Evolutionary conservation across 2,113 vertebrate genomes (phyloP).

Genomic region (Prochilodus magdalenae): DNA sequence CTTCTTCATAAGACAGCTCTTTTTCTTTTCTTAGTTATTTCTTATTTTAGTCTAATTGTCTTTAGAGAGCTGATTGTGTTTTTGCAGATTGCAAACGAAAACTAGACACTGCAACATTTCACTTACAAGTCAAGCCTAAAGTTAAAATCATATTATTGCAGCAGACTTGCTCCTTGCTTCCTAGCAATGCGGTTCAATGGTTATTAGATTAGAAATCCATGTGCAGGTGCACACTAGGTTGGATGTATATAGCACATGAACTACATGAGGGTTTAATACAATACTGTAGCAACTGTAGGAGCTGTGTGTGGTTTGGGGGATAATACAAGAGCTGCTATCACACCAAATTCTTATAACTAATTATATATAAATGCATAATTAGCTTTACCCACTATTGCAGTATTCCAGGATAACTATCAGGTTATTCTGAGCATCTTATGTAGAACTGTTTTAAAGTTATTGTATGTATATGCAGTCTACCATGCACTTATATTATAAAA

Average conservation of each 20-base stretch:
- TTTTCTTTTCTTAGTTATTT: constrained; percentile 19
- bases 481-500: too few species aligned
- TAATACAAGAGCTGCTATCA: too few species aligned
- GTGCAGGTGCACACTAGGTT: neutral
- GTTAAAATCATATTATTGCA: neutral
- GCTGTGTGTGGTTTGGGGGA: too few species aligned
- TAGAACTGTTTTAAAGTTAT: neutral
- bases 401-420: neutral
- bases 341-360: too few species aligned
- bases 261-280: neutral
- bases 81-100: neutral
- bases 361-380: too few species aligned
- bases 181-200: neutral
- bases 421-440: neutral
- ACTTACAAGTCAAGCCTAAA: too few species aligned
- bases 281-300: too few species aligned
- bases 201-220: neutral
- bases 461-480: too few species aligned
- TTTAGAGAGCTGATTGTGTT: neutral
- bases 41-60: constrained; percentile 16
- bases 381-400: too few species aligned
- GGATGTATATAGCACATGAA: neutral
- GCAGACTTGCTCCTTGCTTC: neutral
- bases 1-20: constrained; percentile 1
- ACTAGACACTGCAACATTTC: too few species aligned